phyloP scores from a whole-genome alignment of 2,113 vertebrate species.

The Oreochromis spilurus region DNA sequence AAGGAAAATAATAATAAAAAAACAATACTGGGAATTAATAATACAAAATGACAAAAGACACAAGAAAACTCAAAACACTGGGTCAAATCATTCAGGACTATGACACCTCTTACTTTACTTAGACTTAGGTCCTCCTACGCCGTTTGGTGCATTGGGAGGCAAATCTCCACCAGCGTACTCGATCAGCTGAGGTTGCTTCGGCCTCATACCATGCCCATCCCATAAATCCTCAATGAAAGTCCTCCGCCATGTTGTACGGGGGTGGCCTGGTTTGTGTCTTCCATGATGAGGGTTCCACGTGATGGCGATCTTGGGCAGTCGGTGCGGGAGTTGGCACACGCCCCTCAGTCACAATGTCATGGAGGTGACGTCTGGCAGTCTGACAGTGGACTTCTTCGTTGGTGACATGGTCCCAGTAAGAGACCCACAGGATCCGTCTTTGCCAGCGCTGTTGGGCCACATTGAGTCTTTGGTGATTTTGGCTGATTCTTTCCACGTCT shows the following conservation, averaged over 20 bases:
- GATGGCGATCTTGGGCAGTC: neutral
- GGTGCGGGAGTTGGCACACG: neutral
- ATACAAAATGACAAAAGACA: neutral
- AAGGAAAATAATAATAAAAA: no score
- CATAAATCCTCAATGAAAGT: neutral
- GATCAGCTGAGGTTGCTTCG: neutral
- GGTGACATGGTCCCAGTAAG: neutral
- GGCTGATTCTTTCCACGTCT: neutral
- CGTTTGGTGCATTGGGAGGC: neutral
- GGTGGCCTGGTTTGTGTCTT: neutral
- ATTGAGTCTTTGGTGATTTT: neutral
- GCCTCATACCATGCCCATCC: neutral
- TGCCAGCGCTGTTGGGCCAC: neutral
- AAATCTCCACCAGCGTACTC: neutral
- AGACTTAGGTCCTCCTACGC: neutral
- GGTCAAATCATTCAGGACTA: neutral
- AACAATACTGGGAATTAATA: no score
- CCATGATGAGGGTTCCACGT: neutral
- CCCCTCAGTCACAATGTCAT: neutral
- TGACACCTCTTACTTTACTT: neutral
- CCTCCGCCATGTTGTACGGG: neutral
- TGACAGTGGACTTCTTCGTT: neutral
- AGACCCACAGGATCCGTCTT: neutral
- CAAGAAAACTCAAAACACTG: neutral
- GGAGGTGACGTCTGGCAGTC: neutral